Percentiles rank a stretch among this genome's conserved stretches.
These are phyloP conservation scores for Macrochelys suwanniensis DNA, from an alignment of 2,797 vertebrate genomes.

Conservation along the genomic window DNA sequence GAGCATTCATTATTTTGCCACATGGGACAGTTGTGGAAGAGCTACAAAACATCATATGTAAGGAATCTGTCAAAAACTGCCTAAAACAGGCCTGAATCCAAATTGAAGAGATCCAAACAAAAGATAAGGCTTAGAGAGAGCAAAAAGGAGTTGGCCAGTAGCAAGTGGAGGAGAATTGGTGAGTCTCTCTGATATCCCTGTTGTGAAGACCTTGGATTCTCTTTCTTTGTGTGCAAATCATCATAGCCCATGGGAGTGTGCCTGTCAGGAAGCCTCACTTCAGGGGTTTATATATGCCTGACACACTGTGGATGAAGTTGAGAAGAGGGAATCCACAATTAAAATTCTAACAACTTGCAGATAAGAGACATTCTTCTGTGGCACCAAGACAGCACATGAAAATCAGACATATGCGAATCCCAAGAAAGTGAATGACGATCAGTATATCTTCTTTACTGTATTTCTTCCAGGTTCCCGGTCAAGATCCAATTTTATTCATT, in stretches of 20 bases:
- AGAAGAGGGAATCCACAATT: constrained; percentile 48
- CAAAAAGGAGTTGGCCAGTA: constrained; percentile 54
- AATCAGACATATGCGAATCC: constrained; percentile 14
- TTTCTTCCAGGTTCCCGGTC: background rate
- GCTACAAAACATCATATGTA: background rate
- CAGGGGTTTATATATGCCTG: background rate
- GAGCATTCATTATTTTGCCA: background rate
- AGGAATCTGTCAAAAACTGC: constrained; percentile 40
- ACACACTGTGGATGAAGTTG: constrained; percentile 11
- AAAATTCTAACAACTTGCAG: constrained; percentile 14
- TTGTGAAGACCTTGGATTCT: constrained; percentile 43
- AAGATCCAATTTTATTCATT: background rate
- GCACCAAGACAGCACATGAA: background rate
- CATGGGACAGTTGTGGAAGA: background rate
- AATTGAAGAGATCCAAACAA: constrained; percentile 54
- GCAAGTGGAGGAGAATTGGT: constrained; percentile 54
- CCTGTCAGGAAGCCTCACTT: constrained; percentile 46
- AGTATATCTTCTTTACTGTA: background rate
- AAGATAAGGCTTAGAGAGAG: constrained; percentile 54
- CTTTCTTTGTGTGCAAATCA: constrained; percentile 17
- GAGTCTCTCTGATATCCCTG: constrained; percentile 52
- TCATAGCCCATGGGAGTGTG: constrained; percentile 30
- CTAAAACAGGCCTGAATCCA: constrained; percentile 48
- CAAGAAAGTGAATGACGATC: background rate
- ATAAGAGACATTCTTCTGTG: background rate